A percentile compares a stretch with the other conserved stretches of the same genome.
Evolutionary conservation across 92 coral and sea anemone species (phyloP).

Genomic region (Virgularia gustaviana): DNA sequence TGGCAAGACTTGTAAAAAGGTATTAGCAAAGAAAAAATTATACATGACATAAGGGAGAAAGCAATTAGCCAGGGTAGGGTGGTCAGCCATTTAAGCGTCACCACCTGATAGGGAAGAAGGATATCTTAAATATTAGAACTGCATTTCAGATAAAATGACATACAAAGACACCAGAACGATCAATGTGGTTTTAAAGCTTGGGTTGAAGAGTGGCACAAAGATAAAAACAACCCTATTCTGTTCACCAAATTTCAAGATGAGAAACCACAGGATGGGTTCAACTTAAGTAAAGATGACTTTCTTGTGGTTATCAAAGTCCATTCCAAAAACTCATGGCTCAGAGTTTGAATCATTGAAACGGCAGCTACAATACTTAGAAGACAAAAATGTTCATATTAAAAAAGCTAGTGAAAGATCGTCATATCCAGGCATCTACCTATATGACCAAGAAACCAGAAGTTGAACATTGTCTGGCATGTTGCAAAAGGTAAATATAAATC

Average conservation of each 20-base stretch:
- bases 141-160: constrained; percentile 42
- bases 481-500: no score
- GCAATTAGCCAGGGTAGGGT: constrained; percentile 44
- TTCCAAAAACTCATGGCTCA: constrained; percentile 39
- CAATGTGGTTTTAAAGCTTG: constrained; percentile 53
- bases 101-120: constrained; percentile 45
- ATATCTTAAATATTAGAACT: constrained; percentile 43
- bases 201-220: constrained; percentile 50
- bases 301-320: constrained; percentile 37
- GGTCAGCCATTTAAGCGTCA: constrained; percentile 17
- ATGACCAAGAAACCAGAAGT: no score
- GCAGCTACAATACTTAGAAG: no score
- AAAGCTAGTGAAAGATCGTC: no score
- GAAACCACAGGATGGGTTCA: constrained; percentile 27
- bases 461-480: no score
- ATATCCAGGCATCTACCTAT: no score
- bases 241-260: constrained; percentile 54
- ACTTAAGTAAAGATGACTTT: constrained; percentile 32
- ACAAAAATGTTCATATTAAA: no score
- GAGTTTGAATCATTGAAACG: no score
- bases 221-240: constrained; percentile 46
- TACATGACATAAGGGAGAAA: constrained; percentile 46
- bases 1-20: constrained; percentile 60
- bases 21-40: constrained; percentile 41
- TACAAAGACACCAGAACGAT: constrained; percentile 55